Percentiles rank a stretch among this genome's conserved stretches.
Evolutionary conservation across 1,140 invertebrate species (phyloP).

Genomic region (Vanessa atalanta): DNA sequence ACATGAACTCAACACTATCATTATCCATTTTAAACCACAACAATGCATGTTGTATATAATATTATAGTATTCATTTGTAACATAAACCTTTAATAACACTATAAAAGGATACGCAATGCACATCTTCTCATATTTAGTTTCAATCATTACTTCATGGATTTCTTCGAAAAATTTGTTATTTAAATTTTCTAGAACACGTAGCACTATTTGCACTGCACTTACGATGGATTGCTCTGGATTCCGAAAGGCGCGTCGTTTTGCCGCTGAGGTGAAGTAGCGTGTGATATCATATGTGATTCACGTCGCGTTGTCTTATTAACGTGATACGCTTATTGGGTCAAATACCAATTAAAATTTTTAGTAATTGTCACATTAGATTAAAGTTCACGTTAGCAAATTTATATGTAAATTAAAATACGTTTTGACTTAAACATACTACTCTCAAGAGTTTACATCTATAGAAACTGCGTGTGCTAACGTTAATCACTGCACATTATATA

Average conservation of each 20-base stretch:
- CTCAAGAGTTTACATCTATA: neutral
- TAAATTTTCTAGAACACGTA: constrained; percentile 26
- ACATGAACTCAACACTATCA: neutral
- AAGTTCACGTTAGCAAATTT: neutral
- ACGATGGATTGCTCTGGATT: constrained; percentile 58
- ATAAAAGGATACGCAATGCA: constrained; percentile 17
- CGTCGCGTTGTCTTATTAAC: constrained; percentile 47
- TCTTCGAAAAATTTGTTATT: constrained; percentile 1
- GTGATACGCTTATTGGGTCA: constrained; percentile 66
- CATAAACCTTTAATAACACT: neutral
- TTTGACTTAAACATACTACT: neutral
- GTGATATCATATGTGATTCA: constrained; percentile 77
- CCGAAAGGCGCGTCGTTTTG: constrained; percentile 56
- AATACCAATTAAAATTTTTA: constrained; percentile 61
- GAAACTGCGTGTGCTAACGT: neutral
- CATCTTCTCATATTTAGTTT: neutral
- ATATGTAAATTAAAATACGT: neutral
- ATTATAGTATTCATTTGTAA: neutral
- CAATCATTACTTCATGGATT: neutral
- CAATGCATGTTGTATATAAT: constrained; percentile 11
- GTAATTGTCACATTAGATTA: constrained; percentile 23
- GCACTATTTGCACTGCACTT: constrained; percentile 68
- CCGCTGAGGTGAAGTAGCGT: constrained; percentile 51
- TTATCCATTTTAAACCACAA: neutral
- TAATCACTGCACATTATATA: neutral